A percentile compares a stretch with the other conserved stretches of the same genome.
Conservation (phyloP, 2,888 invertebrate genomes). For the Tetragnatha montana region DNA sequence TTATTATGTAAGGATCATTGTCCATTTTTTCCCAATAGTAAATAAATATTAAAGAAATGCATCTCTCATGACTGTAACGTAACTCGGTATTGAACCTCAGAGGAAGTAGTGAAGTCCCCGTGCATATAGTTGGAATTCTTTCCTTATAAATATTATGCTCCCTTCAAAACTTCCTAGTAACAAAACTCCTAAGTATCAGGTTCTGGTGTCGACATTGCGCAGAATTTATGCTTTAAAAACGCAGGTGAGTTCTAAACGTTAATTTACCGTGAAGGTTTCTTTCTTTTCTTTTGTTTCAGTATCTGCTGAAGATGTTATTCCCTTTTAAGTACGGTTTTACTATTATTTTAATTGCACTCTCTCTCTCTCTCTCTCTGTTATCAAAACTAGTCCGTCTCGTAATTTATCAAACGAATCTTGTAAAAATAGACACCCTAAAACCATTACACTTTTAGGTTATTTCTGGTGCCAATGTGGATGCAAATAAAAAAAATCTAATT, state of each 20-base stretch:
- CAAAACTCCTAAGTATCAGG: background rate
- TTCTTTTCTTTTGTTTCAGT: background rate
- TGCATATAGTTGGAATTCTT: background rate
- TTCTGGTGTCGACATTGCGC: background rate
- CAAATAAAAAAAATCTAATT: no score
- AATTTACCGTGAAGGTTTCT: slow-evolving; percentile 1
- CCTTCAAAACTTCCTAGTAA: background rate
- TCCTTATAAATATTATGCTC: background rate
- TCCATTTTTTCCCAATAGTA: background rate
- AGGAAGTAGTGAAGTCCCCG: background rate
- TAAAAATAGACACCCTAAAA: no score
- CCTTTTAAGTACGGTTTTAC: no score
- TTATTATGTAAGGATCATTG: background rate
- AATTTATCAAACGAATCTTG: no score
- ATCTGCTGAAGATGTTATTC: no score
- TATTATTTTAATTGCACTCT: no score
- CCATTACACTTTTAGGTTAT: no score
- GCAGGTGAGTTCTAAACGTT: background rate
- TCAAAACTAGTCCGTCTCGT: no score
- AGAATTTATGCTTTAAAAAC: background rate
- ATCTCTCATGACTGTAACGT: background rate
- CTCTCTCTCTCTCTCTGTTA: no score
- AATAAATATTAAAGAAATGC: background rate
- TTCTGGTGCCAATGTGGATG: no score
- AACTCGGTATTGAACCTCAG: background rate